Conservation (phyloP, 2,888 invertebrate genomes). For the Drosophila mercatorum region DNA sequence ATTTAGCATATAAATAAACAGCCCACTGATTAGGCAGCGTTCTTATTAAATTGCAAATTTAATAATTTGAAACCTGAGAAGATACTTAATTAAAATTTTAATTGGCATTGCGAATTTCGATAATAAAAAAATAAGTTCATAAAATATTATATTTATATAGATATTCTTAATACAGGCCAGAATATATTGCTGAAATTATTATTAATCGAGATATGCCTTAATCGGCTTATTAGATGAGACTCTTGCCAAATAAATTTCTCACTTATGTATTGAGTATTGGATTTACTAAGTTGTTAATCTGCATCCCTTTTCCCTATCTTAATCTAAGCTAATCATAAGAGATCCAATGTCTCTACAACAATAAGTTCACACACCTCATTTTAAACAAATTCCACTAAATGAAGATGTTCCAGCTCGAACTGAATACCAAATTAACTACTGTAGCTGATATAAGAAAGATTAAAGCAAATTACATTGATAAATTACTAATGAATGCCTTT, state of each 20-base stretch:
- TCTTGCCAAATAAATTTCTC: too few relatives aligned
- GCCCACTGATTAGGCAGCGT: conserved; percentile 41
- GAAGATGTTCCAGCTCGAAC: conserved; percentile 10
- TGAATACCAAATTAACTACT: conserved; percentile 27
- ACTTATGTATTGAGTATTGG: too few relatives aligned
- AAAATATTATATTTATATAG: neutral
- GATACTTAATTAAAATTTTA: conserved; percentile 11
- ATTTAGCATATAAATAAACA: conserved; percentile 43
- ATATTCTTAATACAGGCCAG: neutral
- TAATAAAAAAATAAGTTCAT: neutral
- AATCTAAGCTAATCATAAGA: too few relatives aligned
- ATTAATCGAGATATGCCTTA: too few relatives aligned
- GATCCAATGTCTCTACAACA: neutral
- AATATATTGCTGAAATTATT: too few relatives aligned
- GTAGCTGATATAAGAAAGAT: conserved; percentile 31
- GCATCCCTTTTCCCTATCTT: too few relatives aligned
- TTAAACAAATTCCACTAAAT: conserved; percentile 1
- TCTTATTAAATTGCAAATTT: conserved; percentile 43
- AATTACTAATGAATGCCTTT: conserved; percentile 45
- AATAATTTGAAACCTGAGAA: conserved; percentile 37
- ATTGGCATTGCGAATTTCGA: conserved; percentile 11
- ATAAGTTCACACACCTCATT: neutral
- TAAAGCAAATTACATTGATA: conserved; percentile 51
- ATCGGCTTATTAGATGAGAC: too few relatives aligned
- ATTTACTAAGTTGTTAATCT: too few relatives aligned